Evolutionary conservation across 23 tunicate species (phyloP).

Genomic region (Halocynthia aurantium): DNA sequence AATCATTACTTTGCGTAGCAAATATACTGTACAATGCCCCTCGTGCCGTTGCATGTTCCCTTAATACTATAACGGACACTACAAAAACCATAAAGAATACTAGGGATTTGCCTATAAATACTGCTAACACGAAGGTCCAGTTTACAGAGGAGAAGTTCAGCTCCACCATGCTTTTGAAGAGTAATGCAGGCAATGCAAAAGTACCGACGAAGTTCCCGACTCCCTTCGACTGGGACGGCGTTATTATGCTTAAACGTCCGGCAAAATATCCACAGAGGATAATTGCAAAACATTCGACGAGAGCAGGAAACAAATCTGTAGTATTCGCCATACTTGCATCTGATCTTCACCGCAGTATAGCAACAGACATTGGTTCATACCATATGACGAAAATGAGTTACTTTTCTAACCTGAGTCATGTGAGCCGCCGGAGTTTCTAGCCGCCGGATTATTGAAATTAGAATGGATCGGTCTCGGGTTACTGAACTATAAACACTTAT

Average conservation of each 20-base stretch:
- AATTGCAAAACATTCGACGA: conserved; percentile 70
- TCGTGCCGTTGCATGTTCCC: conserved; percentile 30
- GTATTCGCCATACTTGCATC: conserved; percentile 3
- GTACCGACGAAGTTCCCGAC: conserved; percentile 73
- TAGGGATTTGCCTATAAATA: conserved; percentile 44
- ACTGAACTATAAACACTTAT: no score
- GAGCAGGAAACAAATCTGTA: conserved; percentile 56
- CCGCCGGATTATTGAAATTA: no score
- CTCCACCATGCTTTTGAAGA: conserved; percentile 87
- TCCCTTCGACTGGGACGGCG: conserved; percentile 61
- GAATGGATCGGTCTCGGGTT: no score
- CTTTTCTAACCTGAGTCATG: no score
- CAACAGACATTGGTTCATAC: no score
- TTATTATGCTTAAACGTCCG: conserved; percentile 57
- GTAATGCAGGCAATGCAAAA: conserved; percentile 70
- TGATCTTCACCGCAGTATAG: no score
- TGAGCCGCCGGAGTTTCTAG: no score
- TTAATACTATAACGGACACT: conserved; percentile 19
- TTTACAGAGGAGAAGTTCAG: conserved; percentile 59
- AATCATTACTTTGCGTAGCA: conserved; percentile 90
- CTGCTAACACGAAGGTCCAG: conserved; percentile 75
- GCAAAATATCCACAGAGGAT: conserved; percentile 79
- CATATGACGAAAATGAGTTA: no score
- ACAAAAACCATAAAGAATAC: conserved; percentile 51
- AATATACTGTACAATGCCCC: conserved; percentile 78